phyloP scores from a whole-genome alignment of 2,888 invertebrate species.

The Chromoteleia sp. region DNA sequence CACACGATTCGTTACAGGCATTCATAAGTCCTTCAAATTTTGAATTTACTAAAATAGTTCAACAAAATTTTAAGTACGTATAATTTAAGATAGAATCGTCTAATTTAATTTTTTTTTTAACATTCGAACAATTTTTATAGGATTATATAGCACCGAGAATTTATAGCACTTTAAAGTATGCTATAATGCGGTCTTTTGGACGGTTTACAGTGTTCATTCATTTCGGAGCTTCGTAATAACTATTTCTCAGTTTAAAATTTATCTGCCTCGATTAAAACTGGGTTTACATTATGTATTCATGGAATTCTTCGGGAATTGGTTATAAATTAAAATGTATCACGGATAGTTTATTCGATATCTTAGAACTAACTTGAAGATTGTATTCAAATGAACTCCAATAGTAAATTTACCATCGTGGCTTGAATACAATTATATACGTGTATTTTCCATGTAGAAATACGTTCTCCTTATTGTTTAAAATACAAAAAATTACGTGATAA shows the following conservation, averaged over 20 bases:
- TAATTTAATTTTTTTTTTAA: too few relatives aligned
- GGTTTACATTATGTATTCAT: constrained; percentile 53
- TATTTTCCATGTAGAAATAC: constrained; percentile 1
- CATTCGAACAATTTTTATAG: too few relatives aligned
- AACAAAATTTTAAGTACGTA: too few relatives aligned
- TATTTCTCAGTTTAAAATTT: constrained; percentile 43
- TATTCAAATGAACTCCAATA: constrained; percentile 57
- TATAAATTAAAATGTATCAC: constrained; percentile 57
- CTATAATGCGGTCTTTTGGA: neutral
- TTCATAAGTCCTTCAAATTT: too few relatives aligned
- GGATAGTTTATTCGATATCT: constrained; percentile 53
- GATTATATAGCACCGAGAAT: too few relatives aligned
- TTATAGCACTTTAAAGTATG: too few relatives aligned
- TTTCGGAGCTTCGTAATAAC: constrained; percentile 6
- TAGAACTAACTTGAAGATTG: constrained; percentile 51
- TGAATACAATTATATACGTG: constrained; percentile 28
- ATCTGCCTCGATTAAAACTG: constrained; percentile 45
- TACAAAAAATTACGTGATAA: too few relatives aligned
- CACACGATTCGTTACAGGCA: too few relatives aligned
- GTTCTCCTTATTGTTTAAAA: too few relatives aligned
- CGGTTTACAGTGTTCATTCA: neutral
- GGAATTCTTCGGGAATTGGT: constrained; percentile 53
- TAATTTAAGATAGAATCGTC: too few relatives aligned
- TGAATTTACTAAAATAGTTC: too few relatives aligned
- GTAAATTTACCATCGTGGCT: constrained; percentile 27